Evolutionary conservation across 1,140 invertebrate species (phyloP).

Genomic region (Drosophila teissieri): DNA sequence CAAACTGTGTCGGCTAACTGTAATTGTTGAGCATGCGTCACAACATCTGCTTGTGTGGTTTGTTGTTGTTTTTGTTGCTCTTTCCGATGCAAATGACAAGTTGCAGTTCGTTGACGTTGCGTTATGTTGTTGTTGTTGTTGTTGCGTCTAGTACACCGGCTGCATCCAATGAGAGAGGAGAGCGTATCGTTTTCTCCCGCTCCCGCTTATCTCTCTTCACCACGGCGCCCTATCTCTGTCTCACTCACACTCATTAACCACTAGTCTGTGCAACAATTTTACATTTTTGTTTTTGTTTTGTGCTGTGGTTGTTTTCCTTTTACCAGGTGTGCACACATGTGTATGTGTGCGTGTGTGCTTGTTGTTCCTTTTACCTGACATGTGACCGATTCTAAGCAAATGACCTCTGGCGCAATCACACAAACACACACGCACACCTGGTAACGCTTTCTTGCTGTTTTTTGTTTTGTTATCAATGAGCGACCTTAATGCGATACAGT

Average conservation of each 20-base stretch:
- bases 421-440: slow-evolving; percentile 14
- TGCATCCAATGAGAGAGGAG: slow-evolving; percentile 38
- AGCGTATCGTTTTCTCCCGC: slow-evolving; percentile 14
- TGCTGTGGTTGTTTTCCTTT: slow-evolving; percentile 7
- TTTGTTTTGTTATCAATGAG: slow-evolving; percentile 21
- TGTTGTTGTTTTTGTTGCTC: slow-evolving; percentile 1
- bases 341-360: not conserved
- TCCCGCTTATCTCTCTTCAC: not conserved
- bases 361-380: slow-evolving; percentile 13
- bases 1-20: slow-evolving; percentile 36
- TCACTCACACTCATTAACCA: slow-evolving; percentile 15
- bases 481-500: slow-evolving; percentile 28
- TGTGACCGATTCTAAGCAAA: slow-evolving; percentile 49
- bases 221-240: not conserved
- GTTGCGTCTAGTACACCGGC: slow-evolving; percentile 21
- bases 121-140: slow-evolving; percentile 11
- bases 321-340: not conserved
- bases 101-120: slow-evolving; percentile 51
- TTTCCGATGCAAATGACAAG: slow-evolving; percentile 45
- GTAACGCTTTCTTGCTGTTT: slow-evolving; percentile 4
- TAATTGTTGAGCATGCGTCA: slow-evolving; percentile 49
- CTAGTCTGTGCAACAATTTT: slow-evolving; percentile 37
- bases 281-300: slow-evolving; percentile 6
- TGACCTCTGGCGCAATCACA: slow-evolving; percentile 27
- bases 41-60: slow-evolving; percentile 13